These are phyloP conservation scores for Conchocele bisecta DNA, from an alignment of 2,888 invertebrate species.

Conservation along the genomic window DNA sequence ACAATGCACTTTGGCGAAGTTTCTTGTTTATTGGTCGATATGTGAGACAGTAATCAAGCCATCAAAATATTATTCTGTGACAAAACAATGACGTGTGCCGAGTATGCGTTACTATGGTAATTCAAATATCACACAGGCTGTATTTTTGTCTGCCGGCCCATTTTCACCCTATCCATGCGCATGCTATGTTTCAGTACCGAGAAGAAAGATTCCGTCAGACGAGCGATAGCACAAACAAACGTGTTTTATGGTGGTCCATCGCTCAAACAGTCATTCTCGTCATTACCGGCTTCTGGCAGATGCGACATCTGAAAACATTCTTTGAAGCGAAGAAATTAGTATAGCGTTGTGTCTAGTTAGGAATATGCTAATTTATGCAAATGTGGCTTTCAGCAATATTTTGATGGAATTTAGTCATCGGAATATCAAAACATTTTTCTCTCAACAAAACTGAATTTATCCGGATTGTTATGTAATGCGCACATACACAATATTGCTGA, in stretches of 20 bases:
- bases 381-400: too few species aligned
- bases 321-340: slow-evolving; percentile 99
- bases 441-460: too few species aligned
- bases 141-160: background rate
- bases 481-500: too few species aligned
- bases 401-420: too few species aligned
- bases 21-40: too few species aligned
- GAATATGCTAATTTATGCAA: too few species aligned
- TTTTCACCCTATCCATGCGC: background rate
- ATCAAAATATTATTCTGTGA: background rate
- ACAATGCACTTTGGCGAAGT: too few species aligned
- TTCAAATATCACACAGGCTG: background rate
- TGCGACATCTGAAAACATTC: slow-evolving; percentile 99
- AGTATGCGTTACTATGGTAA: too few species aligned
- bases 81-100: background rate
- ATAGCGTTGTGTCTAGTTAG: too few species aligned
- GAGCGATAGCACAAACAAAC: slow-evolving; percentile 96
- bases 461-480: too few species aligned
- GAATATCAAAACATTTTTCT: too few species aligned
- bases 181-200: slow-evolving; percentile 88
- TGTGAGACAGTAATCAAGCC: too few species aligned
- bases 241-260: slow-evolving; percentile 95
- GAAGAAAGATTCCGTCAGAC: slow-evolving; percentile 99
- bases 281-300: slow-evolving; percentile 98
- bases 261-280: slow-evolving; percentile 95